Evolutionary conservation across 2,113 vertebrate genomes (phyloP), one percentile per base, ranked within the genome.

Genomic region (Turnix velox): DNA sequence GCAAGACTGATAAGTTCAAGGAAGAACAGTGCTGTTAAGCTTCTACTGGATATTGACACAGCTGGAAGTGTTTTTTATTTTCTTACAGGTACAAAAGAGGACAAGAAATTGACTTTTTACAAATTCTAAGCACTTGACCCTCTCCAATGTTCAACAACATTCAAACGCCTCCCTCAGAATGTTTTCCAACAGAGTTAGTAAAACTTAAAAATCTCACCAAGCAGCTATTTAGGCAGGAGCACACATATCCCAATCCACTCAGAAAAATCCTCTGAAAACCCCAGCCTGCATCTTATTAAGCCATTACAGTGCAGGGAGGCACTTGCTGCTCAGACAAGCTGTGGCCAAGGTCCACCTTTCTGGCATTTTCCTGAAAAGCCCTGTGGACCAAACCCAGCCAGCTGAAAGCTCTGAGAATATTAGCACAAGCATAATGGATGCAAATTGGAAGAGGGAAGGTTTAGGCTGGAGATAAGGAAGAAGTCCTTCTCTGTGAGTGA

Each of bases 331-430:
- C 3, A 15, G 74, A 94, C 84, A 94, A 68, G 62, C 48, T 48
- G 31, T 51, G 61, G 69, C 58, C 78, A 55, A 65, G 27, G 68
- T 68, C 77, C 84, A 90, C 81, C 67, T 78, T 79, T 79, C 45
- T 75, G 89, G 84, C 79, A 59, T 77, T 49, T 79, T 80, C 68
- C 61, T 77, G 74, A 75, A 81, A 96, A 94, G 74, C 69, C 61
- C 42, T 61, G 80, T 0, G 25, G 82, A 77, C 27, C 9, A 88
- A 93, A 91, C 42, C 28, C 14, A 94, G 78, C 33, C 5, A 52
- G 65, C 80, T 81, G 59, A 94, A 96, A 95, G 87, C 79, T 94
- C 92, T 73, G 87, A 95, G 74, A 95, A 93, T 95, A 95, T 94
- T 94, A 92, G 82, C 68, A 91, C 76, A 93, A 93, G 79, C 45